Evolutionary conservation across 1,140 invertebrate species (phyloP).

Genomic region (Zaprionus kolodkinae): DNA sequence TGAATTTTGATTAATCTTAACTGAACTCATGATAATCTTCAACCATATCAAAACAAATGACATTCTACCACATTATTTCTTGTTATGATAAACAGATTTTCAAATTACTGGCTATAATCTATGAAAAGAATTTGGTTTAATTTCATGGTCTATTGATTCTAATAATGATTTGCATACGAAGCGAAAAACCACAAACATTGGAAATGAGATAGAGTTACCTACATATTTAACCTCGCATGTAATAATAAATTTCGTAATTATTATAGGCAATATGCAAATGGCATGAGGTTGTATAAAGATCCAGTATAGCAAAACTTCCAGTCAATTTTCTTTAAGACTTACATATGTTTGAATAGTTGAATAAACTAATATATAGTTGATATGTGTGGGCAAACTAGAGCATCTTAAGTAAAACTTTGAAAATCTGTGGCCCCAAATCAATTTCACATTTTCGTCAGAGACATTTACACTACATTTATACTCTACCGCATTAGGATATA

Average conservation of each 20-base stretch:
- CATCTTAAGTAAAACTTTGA: background rate
- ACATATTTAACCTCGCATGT: too few species aligned
- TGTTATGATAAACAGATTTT: background rate
- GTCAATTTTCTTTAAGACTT: too few species aligned
- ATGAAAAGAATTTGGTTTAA: background rate
- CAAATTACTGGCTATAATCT: background rate
- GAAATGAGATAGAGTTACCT: background rate
- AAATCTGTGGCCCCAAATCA: background rate
- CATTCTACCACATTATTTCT: background rate
- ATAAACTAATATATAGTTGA: background rate
- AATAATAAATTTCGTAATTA: background rate
- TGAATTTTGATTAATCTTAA: background rate
- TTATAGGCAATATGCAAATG: background rate
- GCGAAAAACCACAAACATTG: background rate
- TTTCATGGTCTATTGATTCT: background rate
- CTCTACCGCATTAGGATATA: background rate
- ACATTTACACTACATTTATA: background rate
- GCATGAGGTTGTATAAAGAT: background rate
- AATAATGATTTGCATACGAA: background rate
- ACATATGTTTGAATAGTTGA: background rate
- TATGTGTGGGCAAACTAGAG: background rate
- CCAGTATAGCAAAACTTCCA: too few species aligned
- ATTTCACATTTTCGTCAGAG: background rate
- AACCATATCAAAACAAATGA: background rate
- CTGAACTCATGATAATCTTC: too few species aligned